A percentile compares a stretch with the other conserved stretches of the same genome.
phyloP scores from a whole-genome alignment of 2,888 invertebrate genomes.

The Alitta virens region DNA sequence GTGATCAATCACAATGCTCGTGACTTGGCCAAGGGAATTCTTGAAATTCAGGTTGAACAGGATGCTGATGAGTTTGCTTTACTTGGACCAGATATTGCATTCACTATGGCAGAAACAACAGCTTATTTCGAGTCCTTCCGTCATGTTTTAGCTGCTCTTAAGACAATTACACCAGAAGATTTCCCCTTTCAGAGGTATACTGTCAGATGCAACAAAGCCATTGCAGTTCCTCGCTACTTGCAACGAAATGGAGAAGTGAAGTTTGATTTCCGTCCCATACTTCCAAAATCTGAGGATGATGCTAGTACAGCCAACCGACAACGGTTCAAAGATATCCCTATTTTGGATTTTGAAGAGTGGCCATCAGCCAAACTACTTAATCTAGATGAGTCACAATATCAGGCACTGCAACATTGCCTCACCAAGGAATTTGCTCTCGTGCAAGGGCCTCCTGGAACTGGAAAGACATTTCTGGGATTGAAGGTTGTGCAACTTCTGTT shows the following conservation, averaged over 20 bases:
- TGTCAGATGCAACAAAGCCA: slow-evolving; percentile 59
- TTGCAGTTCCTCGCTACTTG: slow-evolving; percentile 57
- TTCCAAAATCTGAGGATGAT: neutral
- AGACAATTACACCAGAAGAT: slow-evolving; percentile 59
- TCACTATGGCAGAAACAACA: slow-evolving; percentile 72
- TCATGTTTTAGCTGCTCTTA: slow-evolving; percentile 71
- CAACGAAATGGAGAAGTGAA: neutral
- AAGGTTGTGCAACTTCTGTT: slow-evolving; percentile 69
- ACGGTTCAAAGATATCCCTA: slow-evolving; percentile 1
- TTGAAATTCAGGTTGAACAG: slow-evolving; percentile 36
- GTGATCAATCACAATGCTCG: slow-evolving; percentile 53
- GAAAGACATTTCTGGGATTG: slow-evolving; percentile 78
- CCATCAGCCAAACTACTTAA: slow-evolving; percentile 36
- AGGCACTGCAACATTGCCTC: slow-evolving; percentile 44
- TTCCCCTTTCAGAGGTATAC: slow-evolving; percentile 73
- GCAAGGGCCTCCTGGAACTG: slow-evolving; percentile 78
- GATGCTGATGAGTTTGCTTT: slow-evolving; percentile 15
- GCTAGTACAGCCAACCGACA: neutral
- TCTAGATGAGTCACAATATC: slow-evolving; percentile 45
- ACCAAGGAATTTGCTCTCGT: slow-evolving; percentile 50
- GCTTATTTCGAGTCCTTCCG: slow-evolving; percentile 81
- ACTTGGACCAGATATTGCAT: slow-evolving; percentile 21
- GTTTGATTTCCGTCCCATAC: slow-evolving; percentile 5
- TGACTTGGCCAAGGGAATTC: slow-evolving; percentile 44
- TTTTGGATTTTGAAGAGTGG: slow-evolving; percentile 32